Base-by-base conservation (phyloP, 1,140 invertebrate species). In the Planococcus citri region DNA sequence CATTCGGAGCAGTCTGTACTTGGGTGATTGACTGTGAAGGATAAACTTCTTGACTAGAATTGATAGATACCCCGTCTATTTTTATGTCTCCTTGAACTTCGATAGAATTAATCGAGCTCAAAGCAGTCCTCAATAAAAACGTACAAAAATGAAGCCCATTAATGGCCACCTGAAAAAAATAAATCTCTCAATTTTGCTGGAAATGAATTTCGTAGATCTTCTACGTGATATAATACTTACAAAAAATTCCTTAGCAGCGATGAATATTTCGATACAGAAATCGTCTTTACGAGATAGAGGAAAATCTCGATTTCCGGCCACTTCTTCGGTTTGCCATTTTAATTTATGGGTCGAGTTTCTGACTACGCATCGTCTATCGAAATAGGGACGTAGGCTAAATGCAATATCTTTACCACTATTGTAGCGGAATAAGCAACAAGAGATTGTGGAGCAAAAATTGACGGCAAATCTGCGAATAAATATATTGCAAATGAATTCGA, bases 141-240 rank as follows among this genome's bases (percentile, higher is more conserved):
- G 67, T 29, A 71, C 70, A 71, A 20, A 69, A 71, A 69, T 71
- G 70, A 61, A 25, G 2, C 8, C 70, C 70, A 69, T 71, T 61
- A 9, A 71, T 27, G 1, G 70, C 70, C n/a, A 71, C 57, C 70
- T 71, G 25, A 9, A 64, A 58, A n/a, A 3, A 58, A 6, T n/a
- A 58, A 58, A 58, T 9, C 41, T 9, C 17, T 51, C 10, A 2
- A 51, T 37, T 37, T 37, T 37, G 14, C 6, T 37, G 6, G 33
- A 51, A 51, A 51, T 51, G 6, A 20, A n/a, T n/a, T n/a, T n/a
- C n/a, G n/a, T n/a, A n/a, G n/a, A 3, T 17, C 12, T 17, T 3
- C 17, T 51, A 51, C 41, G 17, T 51, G 17, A 51, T 51, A 64
- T 24, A 33, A 33, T 20, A 24, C 69, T 25, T 17, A 70, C 69